These are phyloP conservation scores for Mycalesis mineus DNA, from an alignment of 2,888 invertebrate genomes.

Conservation along the genomic window DNA sequence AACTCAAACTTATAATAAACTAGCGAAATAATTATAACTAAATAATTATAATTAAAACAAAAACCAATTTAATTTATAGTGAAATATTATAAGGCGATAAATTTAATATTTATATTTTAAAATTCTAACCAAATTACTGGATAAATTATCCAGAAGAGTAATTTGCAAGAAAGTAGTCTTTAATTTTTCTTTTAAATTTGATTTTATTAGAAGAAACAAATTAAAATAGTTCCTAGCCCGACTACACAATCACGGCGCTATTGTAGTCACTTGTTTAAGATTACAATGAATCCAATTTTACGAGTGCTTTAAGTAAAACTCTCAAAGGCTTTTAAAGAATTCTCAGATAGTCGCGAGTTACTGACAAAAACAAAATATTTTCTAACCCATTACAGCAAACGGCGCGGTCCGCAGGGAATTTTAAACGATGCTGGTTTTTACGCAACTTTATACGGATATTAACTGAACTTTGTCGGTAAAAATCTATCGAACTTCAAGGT, in stretches of 20 bases:
- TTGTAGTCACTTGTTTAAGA: not conserved
- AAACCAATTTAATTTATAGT: too few relatives aligned
- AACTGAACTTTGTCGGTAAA: not conserved
- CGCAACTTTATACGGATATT: not conserved
- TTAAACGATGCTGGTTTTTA: constrained; percentile 11
- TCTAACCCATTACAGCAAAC: constrained; percentile 17
- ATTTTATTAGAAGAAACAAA: too few relatives aligned
- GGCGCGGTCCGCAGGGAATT: constrained; percentile 15
- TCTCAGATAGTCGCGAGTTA: constrained; percentile 10
- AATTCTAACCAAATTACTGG: too few relatives aligned
- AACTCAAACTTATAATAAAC: too few relatives aligned
- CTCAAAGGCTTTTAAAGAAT: constrained; percentile 15
- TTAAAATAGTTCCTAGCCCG: too few relatives aligned
- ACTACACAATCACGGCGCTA: not conserved
- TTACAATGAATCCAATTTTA: constrained; percentile 2
- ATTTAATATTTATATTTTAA: too few relatives aligned
- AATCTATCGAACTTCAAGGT: not conserved
- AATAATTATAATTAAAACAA: too few relatives aligned
- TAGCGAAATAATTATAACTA: too few relatives aligned
- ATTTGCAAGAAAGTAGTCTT: too few relatives aligned
- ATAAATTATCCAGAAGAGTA: too few relatives aligned
- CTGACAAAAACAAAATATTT: constrained; percentile 23
- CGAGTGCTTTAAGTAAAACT: not conserved
- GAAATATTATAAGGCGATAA: too few relatives aligned
- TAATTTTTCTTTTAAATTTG: too few relatives aligned